A percentile compares a stretch with the other conserved stretches of the same genome.
phyloP scores from a whole-genome alignment of 2,113 vertebrate genomes.

The Macrotus californicus region DNA sequence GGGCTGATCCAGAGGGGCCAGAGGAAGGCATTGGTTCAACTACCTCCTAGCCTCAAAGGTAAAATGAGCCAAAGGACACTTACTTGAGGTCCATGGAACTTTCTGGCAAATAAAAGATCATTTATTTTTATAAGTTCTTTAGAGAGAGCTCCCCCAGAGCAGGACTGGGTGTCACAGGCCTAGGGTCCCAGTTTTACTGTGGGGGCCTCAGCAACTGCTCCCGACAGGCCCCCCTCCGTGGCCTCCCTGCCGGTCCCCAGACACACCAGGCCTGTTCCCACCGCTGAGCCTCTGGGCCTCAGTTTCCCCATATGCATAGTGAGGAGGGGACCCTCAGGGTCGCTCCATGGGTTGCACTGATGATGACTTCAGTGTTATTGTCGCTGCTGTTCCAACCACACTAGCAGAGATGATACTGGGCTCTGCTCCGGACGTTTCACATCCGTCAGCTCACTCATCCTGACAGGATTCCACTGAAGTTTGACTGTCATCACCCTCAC shows the following conservation, averaged over 20 bases:
- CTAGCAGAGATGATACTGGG: accelerated
- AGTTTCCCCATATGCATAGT: background rate
- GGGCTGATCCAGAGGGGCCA: background rate
- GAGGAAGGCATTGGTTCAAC: background rate
- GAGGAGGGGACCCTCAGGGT: background rate
- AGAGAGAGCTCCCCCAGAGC: background rate
- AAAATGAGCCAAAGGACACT: background rate
- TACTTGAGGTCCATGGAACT: background rate
- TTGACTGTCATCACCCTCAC: background rate
- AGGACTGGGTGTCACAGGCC: background rate
- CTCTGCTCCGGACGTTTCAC: accelerated
- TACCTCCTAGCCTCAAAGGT: background rate
- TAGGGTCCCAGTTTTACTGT: accelerated
- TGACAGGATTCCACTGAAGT: accelerated
- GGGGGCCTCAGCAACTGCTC: background rate
- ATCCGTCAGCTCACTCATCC: background rate
- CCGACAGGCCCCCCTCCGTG: background rate
- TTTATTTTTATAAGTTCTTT: background rate
- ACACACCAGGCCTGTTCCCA: background rate
- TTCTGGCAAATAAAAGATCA: background rate
- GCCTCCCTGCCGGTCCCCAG: too few relatives aligned
- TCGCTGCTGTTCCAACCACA: accelerated
- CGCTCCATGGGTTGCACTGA: accelerated
- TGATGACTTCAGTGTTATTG: accelerated
- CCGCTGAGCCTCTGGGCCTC: background rate